Evolutionary conservation across 2,797 vertebrate species (phyloP).

Genomic region (Zenarchopterus dispar): DNA sequence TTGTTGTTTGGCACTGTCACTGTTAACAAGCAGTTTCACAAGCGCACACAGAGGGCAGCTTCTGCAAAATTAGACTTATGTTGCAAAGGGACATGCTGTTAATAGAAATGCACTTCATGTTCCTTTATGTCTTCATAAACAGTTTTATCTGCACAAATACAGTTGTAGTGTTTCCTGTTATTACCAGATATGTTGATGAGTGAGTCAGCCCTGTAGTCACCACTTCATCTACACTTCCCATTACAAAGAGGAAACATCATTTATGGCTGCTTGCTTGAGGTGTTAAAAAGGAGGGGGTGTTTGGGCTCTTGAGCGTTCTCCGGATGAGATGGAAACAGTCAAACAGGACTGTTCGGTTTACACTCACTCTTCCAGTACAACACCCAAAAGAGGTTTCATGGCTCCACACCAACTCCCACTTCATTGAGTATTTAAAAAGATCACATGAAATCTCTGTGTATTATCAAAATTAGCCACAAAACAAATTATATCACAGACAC

Average conservation of each 20-base stretch:
- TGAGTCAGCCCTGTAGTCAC: constrained; percentile 57
- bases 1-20: neutral
- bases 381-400: constrained; percentile 16
- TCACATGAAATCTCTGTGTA: constrained; percentile 9
- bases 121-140: constrained; percentile 18
- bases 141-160: constrained; percentile 17
- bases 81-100: neutral
- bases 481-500: neutral
- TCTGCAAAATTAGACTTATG: neutral
- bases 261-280: constrained; percentile 64
- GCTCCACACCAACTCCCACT: constrained; percentile 1
- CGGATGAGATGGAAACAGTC: constrained; percentile 32
- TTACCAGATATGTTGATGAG: constrained; percentile 60
- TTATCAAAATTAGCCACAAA: constrained; percentile 3
- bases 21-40: constrained; percentile 1
- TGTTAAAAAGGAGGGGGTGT: constrained; percentile 62
- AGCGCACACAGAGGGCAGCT: neutral
- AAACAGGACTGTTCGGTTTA: constrained; percentile 12
- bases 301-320: constrained; percentile 34
- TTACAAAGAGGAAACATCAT: constrained; percentile 81
- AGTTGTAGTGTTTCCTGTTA: constrained; percentile 67
- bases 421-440: constrained; percentile 8
- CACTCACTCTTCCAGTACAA: neutral
- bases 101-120: constrained; percentile 4
- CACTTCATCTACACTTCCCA: constrained; percentile 79